phyloP scores from a whole-genome alignment of 1,140 invertebrate genomes.

The Caerostris darwini region DNA sequence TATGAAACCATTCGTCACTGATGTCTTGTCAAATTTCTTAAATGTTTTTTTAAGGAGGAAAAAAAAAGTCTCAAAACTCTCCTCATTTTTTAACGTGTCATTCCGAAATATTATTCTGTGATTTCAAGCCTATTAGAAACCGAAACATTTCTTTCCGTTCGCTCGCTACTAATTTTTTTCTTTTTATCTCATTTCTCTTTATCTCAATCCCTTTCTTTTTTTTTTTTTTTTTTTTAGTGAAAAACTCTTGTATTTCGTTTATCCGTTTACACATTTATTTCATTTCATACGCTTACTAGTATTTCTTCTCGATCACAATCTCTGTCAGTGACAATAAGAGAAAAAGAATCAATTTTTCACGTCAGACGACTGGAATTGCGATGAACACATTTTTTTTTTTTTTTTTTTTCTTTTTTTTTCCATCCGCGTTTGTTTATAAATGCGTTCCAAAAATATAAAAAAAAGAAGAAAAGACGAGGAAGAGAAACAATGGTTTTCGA shows the following conservation, averaged over 20 bases:
- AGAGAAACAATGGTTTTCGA: slow-evolving; percentile 10
- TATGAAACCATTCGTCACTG: neutral
- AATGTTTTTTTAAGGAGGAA: neutral
- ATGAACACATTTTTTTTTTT: slow-evolving; percentile 13
- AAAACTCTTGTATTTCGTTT: slow-evolving; percentile 52
- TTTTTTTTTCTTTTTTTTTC: slow-evolving; percentile 22
- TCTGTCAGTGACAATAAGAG: slow-evolving; percentile 58
- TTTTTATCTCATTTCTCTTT: neutral
- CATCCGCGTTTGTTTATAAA: slow-evolving; percentile 36
- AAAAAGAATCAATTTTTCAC: slow-evolving; percentile 69
- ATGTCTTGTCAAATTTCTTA: slow-evolving; percentile 8
- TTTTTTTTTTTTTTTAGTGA: neutral
- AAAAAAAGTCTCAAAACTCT: neutral
- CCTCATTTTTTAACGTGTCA: neutral
- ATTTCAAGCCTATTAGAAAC: slow-evolving; percentile 36
- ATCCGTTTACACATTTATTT: slow-evolving; percentile 48
- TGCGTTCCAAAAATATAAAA: neutral
- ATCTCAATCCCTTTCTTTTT: neutral
- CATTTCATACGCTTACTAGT: slow-evolving; percentile 41
- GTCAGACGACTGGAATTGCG: slow-evolving; percentile 23
- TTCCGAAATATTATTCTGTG: slow-evolving; percentile 6
- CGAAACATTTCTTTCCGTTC: neutral
- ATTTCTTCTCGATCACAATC: slow-evolving; percentile 17
- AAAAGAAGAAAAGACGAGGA: neutral
- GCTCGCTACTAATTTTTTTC: neutral